Evolutionary conservation across 2,113 vertebrate species (phyloP).

Genomic region (Anas platyrhynchos): DNA sequence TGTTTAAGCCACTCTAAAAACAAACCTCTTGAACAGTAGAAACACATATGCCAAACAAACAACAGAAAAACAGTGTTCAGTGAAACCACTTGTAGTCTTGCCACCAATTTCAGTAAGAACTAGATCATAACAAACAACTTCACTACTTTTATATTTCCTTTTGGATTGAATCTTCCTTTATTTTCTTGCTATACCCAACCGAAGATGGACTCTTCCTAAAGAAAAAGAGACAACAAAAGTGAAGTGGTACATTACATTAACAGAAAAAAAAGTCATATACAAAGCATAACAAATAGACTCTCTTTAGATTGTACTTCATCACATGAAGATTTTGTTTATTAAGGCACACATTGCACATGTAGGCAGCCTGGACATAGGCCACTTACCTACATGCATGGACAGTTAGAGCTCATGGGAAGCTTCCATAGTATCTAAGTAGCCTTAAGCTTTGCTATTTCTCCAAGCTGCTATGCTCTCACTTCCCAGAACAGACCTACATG

Average conservation of each 20-base stretch:
- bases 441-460: neutral
- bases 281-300: neutral
- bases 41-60: neutral
- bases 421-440: neutral
- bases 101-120: neutral
- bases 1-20: slow-evolving; percentile 41
- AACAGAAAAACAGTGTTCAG: neutral
- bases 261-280: neutral
- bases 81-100: slow-evolving; percentile 1
- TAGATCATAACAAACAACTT: neutral
- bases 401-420: neutral
- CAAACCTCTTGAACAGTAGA: slow-evolving; percentile 24
- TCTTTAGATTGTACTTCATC: neutral
- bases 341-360: neutral
- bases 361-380: neutral
- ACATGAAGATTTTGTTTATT: neutral
- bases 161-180: slow-evolving; percentile 2
- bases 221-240: neutral
- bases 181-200: slow-evolving; percentile 61
- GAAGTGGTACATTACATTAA: neutral
- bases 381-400: neutral
- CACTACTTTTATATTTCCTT: neutral
- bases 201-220: slow-evolving; percentile 59
- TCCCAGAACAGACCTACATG: neutral
- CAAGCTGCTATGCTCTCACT: neutral